phyloP scores from a whole-genome alignment of 2,113 vertebrate genomes.

The Phrynocephalus versicolor region DNA sequence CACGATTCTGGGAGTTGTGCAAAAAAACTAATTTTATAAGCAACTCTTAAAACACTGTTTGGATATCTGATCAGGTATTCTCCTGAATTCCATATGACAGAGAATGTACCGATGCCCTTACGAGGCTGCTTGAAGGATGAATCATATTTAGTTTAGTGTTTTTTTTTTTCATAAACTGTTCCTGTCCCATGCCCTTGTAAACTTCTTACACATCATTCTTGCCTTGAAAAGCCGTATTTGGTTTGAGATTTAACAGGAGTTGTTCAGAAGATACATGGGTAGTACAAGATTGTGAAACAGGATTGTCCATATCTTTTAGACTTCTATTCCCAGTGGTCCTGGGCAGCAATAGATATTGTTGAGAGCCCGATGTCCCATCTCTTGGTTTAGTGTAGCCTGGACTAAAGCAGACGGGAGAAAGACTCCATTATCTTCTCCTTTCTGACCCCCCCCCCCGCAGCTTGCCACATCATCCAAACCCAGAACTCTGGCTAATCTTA shows the following conservation, averaged over 20 bases:
- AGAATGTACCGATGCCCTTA: not conserved
- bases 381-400: not conserved
- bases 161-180: not conserved
- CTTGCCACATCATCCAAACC: not conserved
- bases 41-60: not conserved
- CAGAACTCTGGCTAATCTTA: not conserved
- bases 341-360: not conserved
- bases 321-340: too few species aligned
- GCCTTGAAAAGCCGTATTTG: not conserved
- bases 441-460: not conserved
- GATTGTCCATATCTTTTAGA: too few species aligned
- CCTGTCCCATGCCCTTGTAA: not conserved
- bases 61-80: not conserved
- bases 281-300: not conserved
- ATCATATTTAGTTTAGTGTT: not conserved
- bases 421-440: not conserved
- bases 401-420: not conserved
- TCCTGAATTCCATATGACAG: too few species aligned
- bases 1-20: too few species aligned
- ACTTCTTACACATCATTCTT: not conserved
- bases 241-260: not conserved
- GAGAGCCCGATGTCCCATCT: not conserved
- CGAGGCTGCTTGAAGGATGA: not conserved
- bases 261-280: not conserved
- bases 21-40: too few species aligned